These are phyloP conservation scores for Chaunax sp. DNA, from an alignment of 2,797 vertebrate species.

Conservation along the genomic window DNA sequence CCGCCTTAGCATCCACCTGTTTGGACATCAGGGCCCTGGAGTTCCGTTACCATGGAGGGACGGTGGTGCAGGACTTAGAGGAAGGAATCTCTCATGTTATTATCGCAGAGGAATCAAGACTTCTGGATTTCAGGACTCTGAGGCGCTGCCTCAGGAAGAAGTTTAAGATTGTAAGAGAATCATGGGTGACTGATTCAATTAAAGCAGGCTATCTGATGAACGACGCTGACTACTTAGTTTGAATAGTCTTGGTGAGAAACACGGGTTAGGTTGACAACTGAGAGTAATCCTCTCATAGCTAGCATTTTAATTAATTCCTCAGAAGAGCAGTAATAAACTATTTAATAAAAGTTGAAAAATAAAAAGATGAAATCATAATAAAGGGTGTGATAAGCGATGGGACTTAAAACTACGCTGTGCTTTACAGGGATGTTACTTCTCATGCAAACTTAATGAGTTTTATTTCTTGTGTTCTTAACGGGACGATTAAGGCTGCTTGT, in stretches of 20 bases:
- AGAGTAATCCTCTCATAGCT: not conserved
- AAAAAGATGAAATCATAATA: not conserved
- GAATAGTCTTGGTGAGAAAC: conserved; percentile 27
- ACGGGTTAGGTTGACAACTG: not conserved
- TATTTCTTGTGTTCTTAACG: conserved; percentile 1
- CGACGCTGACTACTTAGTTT: conserved; percentile 88
- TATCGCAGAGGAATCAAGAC: conserved; percentile 82
- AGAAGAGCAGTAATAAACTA: not conserved
- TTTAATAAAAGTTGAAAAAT: not conserved
- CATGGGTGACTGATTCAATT: conserved; percentile 90
- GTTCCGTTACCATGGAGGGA: conserved; percentile 89
- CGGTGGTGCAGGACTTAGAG: conserved; percentile 77
- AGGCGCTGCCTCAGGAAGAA: conserved; percentile 88
- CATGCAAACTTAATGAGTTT: conserved; percentile 5
- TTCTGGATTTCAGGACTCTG: conserved; percentile 82
- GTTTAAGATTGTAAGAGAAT: conserved; percentile 90
- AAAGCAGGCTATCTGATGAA: conserved; percentile 79
- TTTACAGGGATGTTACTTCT: not conserved
- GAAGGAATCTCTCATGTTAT: conserved; percentile 93
- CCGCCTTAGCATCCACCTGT: conserved; percentile 66
- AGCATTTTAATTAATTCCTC: conserved; percentile 17
- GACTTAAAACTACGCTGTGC: not conserved
- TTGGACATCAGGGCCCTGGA: conserved; percentile 86
- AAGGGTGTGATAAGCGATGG: not conserved
- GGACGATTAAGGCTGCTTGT: not conserved